phyloP scores from a whole-genome alignment of 2,797 vertebrate genomes.

The Miichthys miiuy region DNA sequence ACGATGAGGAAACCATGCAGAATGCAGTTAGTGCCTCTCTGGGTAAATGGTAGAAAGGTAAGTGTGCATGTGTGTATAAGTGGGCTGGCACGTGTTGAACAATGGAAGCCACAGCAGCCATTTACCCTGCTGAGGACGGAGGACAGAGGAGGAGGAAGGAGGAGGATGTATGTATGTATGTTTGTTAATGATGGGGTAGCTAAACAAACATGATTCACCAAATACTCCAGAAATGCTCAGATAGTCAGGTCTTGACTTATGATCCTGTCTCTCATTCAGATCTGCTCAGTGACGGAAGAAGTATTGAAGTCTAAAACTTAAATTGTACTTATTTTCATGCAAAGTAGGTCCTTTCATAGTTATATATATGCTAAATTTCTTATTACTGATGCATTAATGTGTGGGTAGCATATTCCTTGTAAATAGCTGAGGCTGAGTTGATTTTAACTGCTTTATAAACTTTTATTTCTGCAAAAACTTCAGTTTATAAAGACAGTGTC shows the following conservation, averaged over 20 bases:
- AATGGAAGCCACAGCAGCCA: constrained; percentile 67
- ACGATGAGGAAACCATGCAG: too few relatives aligned
- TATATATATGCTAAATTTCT: neutral
- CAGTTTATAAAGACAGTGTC: too few relatives aligned
- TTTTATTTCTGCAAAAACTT: neutral
- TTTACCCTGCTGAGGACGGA: constrained; percentile 83
- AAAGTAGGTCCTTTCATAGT: neutral
- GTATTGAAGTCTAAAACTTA: neutral
- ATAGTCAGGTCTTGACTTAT: neutral
- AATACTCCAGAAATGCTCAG: neutral
- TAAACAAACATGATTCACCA: neutral
- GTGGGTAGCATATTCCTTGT: neutral
- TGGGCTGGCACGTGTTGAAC: neutral
- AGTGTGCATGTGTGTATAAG: neutral
- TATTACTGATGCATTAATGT: neutral
- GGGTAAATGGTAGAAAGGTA: too few relatives aligned
- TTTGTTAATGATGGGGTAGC: neutral
- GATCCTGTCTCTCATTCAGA: neutral
- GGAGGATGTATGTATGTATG: constrained; percentile 63
- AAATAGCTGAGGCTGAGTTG: neutral
- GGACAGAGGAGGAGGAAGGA: constrained; percentile 2
- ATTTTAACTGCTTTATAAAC: neutral
- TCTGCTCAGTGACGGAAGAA: neutral
- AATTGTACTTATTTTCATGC: neutral
- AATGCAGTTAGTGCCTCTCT: neutral